phyloP scores from a whole-genome alignment of 2,113 vertebrate genomes.

The Ploceus nigricollis region DNA sequence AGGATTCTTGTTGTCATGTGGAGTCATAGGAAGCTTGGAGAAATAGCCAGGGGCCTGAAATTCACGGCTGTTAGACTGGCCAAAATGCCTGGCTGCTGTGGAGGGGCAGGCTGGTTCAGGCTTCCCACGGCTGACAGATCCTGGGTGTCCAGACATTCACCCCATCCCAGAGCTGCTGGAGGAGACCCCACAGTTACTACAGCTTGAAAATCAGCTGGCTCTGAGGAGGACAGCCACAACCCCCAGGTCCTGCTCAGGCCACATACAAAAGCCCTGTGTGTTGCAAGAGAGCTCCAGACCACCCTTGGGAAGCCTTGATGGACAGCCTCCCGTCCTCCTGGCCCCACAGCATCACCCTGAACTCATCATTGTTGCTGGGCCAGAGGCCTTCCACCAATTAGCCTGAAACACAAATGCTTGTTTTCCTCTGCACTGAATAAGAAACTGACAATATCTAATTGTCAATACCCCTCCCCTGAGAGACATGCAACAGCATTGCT shows the following conservation, averaged over 20 bases:
- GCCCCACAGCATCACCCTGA: conserved; percentile 5
- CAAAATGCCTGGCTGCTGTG: background rate
- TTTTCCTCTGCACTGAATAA: conserved; percentile 11
- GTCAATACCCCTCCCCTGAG: conserved; percentile 49
- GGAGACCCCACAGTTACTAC: background rate
- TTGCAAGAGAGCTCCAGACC: conserved; percentile 9
- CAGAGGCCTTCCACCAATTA: conserved; percentile 22
- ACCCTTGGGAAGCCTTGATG: conserved; percentile 14
- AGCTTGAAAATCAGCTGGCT: background rate
- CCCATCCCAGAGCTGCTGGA: background rate
- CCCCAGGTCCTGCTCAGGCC: background rate
- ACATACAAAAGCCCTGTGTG: conserved; percentile 9
- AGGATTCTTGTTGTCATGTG: background rate
- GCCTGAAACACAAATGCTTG: background rate
- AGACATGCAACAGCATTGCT: conserved; percentile 19
- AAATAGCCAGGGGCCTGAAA: background rate
- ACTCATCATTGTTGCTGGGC: background rate
- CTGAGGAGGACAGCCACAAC: background rate
- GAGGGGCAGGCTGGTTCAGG: background rate
- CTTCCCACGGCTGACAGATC: background rate
- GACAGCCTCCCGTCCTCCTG: background rate
- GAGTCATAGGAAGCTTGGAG: background rate
- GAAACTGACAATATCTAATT: conserved; percentile 46
- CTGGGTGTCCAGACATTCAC: background rate
- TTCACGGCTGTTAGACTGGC: background rate